Evolutionary conservation across 2,888 invertebrate genomes (phyloP).

Genomic region (Drosophila histrio): DNA sequence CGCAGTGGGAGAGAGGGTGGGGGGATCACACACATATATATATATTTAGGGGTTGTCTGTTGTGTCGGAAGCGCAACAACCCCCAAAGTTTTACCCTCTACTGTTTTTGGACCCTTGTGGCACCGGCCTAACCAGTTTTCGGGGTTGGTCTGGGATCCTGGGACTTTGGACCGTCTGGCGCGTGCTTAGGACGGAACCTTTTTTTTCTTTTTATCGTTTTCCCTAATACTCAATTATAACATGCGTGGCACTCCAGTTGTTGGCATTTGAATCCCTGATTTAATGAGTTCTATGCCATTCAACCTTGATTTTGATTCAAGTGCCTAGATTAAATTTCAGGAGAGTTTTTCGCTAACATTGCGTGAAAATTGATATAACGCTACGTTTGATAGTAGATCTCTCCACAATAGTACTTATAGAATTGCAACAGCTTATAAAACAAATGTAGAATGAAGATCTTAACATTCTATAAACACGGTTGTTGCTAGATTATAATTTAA

Average conservation of each 20-base stretch:
- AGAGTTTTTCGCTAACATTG: slow-evolving; percentile 61
- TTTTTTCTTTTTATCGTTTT: not conserved
- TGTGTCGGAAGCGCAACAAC: slow-evolving; percentile 37
- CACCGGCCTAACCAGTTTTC: slow-evolving; percentile 53
- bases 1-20: slow-evolving; percentile 17
- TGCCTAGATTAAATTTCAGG: slow-evolving; percentile 47
- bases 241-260: slow-evolving; percentile 44
- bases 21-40: slow-evolving; percentile 43
- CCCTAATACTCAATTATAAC: slow-evolving; percentile 23
- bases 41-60: slow-evolving; percentile 38
- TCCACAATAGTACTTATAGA: slow-evolving; percentile 34
- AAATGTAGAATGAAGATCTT: slow-evolving; percentile 15
- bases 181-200: slow-evolving; percentile 60
- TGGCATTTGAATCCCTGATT: slow-evolving; percentile 46
- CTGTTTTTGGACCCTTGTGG: slow-evolving; percentile 28
- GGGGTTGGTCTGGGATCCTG: slow-evolving; percentile 54
- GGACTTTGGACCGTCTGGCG: slow-evolving; percentile 57
- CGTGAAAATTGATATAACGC: slow-evolving; percentile 38
- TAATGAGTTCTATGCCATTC: slow-evolving; percentile 47
- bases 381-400: slow-evolving; percentile 60
- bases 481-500: slow-evolving; percentile 47
- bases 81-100: slow-evolving; percentile 50
- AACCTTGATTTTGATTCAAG: slow-evolving; percentile 38
- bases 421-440: slow-evolving; percentile 19
- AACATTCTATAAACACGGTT: slow-evolving; percentile 11